Evolutionary conservation across 2,113 vertebrate species (phyloP), one percentile per base, ranked within the genome.

Genomic region (Mesitornis unicolor): DNA sequence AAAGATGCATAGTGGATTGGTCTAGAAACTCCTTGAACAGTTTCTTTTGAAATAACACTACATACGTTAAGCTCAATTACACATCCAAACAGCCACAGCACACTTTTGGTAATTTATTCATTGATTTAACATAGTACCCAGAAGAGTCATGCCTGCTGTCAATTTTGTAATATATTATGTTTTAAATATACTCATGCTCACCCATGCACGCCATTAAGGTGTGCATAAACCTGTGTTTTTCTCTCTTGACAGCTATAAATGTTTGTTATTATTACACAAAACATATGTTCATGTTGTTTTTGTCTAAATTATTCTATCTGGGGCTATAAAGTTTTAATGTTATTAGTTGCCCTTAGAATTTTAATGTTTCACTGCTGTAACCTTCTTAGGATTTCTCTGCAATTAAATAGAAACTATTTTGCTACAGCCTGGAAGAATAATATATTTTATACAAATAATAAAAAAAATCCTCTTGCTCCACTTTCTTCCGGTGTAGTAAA

Each of bases 181-280:
- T 98, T 98, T 98, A 98, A 98, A 98, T 98, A 98, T 98, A 98
- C 98, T 98, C 97, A 98, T 98, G 98, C 97, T 98, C 98, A 98
- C 98, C 98, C 98, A 98, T 98, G 98, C 98, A 98, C 96, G 96
- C 98, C 98, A 98, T 99, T 99, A 99, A 99, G 99, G 98, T 98
- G 98, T 98, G 98, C 98, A 98, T 98, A 98, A 98, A 98, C 98
- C 98, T 98, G 98, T 98, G 98, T 98, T 98, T 98, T 98, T 98
- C 98, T 99, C 99, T 99, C 99, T 97, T 98, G 99, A 98, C 98
- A 98, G 98, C 98, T 98, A 99, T 99, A 99, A 99, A 98, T 98
- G 97, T 98, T 99, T 99, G 98, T 99, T 99, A 98, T 99, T 99
- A 99, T 99, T 99, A 98, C 98, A 98, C 97, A 98, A 98, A 98